phyloP scores from a whole-genome alignment of 2,113 vertebrate species.

The Corvus cornix region DNA sequence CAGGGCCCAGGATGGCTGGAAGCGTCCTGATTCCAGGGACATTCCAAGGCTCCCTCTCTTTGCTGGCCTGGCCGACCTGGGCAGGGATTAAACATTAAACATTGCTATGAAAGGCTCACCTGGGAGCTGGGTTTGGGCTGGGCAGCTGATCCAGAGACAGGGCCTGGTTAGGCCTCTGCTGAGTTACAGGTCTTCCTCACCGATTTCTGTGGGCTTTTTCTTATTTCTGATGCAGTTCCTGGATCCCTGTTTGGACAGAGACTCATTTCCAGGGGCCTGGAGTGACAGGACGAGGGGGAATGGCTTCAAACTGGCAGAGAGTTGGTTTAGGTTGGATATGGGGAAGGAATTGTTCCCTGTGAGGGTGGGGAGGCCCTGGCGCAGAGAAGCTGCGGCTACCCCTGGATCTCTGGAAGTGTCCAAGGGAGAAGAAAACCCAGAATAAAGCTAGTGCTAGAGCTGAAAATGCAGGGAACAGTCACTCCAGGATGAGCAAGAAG shows the following conservation, averaged over 20 bases:
- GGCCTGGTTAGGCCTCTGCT: background rate
- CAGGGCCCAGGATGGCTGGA: background rate
- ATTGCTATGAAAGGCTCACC: background rate
- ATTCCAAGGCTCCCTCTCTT: background rate
- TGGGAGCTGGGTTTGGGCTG: background rate
- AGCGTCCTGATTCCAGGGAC: background rate
- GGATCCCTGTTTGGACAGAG: background rate
- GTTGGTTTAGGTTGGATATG: background rate
- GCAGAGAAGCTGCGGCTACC: background rate
- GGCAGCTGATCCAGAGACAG: background rate
- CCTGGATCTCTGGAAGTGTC: background rate
- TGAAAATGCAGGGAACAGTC: background rate
- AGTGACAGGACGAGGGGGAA: background rate
- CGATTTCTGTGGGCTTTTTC: fast-evolving
- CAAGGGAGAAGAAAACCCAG: background rate
- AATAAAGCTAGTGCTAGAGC: background rate
- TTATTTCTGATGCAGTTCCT: background rate
- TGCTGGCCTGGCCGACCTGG: background rate
- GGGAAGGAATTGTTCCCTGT: background rate
- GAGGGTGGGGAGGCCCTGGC: background rate
- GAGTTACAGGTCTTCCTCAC: background rate
- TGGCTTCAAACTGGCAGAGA: no score
- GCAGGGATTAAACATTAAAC: background rate
- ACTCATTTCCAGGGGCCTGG: background rate
- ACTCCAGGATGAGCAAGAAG: background rate